Evolutionary conservation across 2,113 vertebrate species (phyloP).

Genomic region (Urocitellus parryii): DNA sequence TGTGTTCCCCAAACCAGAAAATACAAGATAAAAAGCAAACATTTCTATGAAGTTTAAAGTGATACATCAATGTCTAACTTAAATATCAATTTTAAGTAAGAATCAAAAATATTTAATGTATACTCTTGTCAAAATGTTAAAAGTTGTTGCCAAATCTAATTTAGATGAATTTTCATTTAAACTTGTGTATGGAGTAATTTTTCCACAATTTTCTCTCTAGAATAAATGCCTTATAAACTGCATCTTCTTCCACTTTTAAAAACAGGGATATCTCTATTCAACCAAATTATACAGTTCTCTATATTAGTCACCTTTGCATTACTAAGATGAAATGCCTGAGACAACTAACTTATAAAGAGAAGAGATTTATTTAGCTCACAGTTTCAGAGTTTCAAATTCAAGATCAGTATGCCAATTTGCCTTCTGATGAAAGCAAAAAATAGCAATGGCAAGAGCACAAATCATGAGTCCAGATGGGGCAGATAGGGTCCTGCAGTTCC

Average conservation of each 20-base stretch:
- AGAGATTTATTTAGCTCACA: not conserved
- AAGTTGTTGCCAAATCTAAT: not conserved
- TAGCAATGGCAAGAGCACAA: not conserved
- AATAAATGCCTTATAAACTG: not conserved
- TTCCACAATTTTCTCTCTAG: not conserved
- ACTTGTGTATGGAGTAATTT: not conserved
- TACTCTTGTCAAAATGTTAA: not conserved
- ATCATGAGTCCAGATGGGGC: not conserved
- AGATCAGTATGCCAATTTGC: not conserved
- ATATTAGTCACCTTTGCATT: not conserved
- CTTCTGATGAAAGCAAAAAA: not conserved
- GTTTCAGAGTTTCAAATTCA: not conserved
- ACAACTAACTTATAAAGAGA: not conserved
- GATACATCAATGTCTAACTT: not conserved
- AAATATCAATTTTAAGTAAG: slow-evolving; percentile 20
- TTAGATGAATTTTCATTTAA: not conserved
- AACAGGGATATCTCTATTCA: not conserved
- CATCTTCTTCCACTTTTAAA: not conserved
- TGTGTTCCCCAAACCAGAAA: not conserved
- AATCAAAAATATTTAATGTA: not conserved
- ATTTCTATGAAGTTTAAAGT: not conserved
- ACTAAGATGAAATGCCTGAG: not conserved
- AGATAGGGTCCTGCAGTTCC: not conserved
- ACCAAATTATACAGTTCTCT: not conserved
- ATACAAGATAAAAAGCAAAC: not conserved